Percentiles rank a stretch among this genome's conserved stretches.
Evolutionary conservation across 2,113 vertebrate species (phyloP).

Genomic region (Colistium nudipinnis): DNA sequence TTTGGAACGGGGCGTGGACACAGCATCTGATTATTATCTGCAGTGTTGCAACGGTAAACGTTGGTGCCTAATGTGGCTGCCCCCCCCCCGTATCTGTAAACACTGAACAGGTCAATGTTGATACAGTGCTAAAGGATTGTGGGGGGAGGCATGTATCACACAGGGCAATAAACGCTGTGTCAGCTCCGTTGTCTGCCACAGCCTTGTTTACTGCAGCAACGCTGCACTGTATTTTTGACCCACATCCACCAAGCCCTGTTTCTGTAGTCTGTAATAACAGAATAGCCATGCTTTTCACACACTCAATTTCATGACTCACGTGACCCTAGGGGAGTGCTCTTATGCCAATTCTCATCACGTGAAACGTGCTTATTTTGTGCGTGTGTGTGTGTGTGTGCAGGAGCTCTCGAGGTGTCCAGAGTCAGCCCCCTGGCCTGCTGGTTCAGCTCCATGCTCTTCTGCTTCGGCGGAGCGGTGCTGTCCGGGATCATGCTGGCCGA

Average conservation of each 20-base stretch:
- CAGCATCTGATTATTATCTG: constrained; percentile 14
- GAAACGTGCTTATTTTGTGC: neutral
- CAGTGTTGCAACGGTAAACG: neutral
- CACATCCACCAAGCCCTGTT: neutral
- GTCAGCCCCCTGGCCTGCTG: constrained; percentile 93
- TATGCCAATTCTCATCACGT: too few relatives aligned
- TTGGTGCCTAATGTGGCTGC: neutral
- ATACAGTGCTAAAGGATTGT: neutral
- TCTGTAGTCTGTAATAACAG: neutral
- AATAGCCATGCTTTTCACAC: neutral
- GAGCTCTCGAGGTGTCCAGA: constrained; percentile 83
- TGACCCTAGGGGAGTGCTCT: too few relatives aligned
- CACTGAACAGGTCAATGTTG: constrained; percentile 31
- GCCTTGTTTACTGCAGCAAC: neutral
- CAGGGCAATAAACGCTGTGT: constrained; percentile 6
- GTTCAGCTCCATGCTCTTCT: constrained; percentile 97
- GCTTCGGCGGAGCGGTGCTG: constrained; percentile 94
- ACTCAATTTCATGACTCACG: too few relatives aligned
- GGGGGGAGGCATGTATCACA: neutral
- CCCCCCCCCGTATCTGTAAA: neutral
- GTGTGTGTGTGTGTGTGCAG: constrained; percentile 75
- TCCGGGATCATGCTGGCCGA: constrained; percentile 92
- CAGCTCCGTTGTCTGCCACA: neutral
- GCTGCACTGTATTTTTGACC: neutral
- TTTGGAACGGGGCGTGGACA: constrained; percentile 5